A percentile compares a stretch with the other conserved stretches of the same genome.
phyloP scores from a whole-genome alignment of 2,113 vertebrate species.

The Eclectus roratus region DNA sequence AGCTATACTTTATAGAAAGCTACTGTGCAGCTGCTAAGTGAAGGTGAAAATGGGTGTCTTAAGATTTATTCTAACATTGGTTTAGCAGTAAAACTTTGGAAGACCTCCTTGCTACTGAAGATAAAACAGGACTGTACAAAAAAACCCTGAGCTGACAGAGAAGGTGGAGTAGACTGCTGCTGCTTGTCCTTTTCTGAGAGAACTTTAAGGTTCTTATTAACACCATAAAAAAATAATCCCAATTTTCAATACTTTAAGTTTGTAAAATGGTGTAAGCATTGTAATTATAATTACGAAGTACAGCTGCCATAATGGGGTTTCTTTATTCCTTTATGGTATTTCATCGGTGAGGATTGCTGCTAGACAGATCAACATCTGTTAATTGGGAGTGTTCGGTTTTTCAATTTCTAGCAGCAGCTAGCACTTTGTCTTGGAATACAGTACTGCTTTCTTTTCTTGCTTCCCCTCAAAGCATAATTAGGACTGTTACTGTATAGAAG shows the following conservation, averaged over 20 bases:
- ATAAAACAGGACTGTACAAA: neutral
- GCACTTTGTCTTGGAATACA: conserved; percentile 19
- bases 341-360: neutral
- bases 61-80: neutral
- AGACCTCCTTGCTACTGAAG: neutral
- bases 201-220: neutral
- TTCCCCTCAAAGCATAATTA: conserved; percentile 13
- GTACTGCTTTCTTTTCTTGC: conserved; percentile 18
- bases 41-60: neutral
- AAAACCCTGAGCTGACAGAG: neutral
- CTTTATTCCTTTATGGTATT: neutral
- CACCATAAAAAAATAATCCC: neutral
- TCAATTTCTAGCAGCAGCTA: neutral
- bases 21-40: neutral
- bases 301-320: neutral
- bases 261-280: neutral
- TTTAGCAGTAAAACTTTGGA: neutral
- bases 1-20: neutral
- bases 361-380: neutral
- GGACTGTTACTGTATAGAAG: neutral
- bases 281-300: neutral
- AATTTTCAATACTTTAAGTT: neutral
- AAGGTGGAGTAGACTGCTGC: neutral
- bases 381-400: neutral
- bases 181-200: neutral